Evolutionary conservation across 2,797 vertebrate genomes (phyloP), one percentile per base, ranked within the genome.

Genomic region (Picus viridis): DNA sequence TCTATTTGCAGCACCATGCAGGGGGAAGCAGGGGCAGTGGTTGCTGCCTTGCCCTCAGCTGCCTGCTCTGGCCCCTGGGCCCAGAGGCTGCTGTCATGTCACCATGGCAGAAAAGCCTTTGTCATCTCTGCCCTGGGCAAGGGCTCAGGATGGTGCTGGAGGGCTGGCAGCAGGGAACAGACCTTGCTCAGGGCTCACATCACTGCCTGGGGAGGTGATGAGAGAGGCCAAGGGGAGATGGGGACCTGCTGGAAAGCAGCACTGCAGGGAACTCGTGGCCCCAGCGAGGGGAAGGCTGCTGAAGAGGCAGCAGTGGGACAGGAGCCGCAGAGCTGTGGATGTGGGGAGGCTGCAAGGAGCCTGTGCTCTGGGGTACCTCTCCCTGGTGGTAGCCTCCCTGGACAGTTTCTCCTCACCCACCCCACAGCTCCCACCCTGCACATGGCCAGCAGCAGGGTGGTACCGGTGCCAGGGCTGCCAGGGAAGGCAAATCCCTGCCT

Each of bases 11-110:
- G 87, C 58, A 43, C 30, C 10, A 9, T 12, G 41, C 12, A 3
- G 51, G 11, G 36, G 62, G 34, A 47, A 43, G 41, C 41, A 43
- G 34, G 61, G 72, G 54, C 83, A 57, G 57, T 0, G 43, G 34
- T 26, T 89, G 27, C 90, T 32, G 64, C 5, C 49, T 14, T 26
- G 45, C 26, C 45, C 61, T 8, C 29, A 30, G 47, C 47, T 49
- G 47, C 47, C 47, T 49, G 85, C 58, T 1, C 8, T 57, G 76
- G 49, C 41, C 11, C 0, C 0, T 5, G 0, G 1, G 10, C 53
- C 78, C 5, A 7, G 24, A 54, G 88, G 86, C 9, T 16, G 45
- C 83, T 69, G 86, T 86, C 91, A 88, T 1, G 5, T 63, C 91
- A 29, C 22, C 4, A 3, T 0, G 0, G 67, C 47, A 71, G 24